A percentile compares a stretch with the other conserved stretches of the same genome.
Conservation (phyloP, 2,888 invertebrate species). For the Spicauda simplicius region DNA sequence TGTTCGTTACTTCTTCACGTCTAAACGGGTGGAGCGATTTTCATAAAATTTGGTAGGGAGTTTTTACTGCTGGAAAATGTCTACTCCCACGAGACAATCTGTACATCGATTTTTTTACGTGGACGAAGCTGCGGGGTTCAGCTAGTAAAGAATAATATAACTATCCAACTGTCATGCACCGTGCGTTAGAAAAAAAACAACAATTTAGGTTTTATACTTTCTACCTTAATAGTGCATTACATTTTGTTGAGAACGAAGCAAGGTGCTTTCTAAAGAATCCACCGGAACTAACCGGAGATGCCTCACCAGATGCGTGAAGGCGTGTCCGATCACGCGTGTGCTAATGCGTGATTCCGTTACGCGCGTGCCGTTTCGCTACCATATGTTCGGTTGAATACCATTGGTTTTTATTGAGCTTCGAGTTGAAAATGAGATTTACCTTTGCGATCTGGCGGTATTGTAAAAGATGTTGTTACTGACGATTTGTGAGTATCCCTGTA, state of each 20-base stretch:
- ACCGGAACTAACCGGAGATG: constrained; percentile 57
- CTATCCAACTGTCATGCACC: constrained; percentile 17
- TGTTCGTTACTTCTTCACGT: too few relatives aligned
- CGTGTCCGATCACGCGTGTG: constrained; percentile 59
- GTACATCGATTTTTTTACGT: too few relatives aligned
- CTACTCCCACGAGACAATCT: too few relatives aligned
- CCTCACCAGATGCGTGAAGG: constrained; percentile 49
- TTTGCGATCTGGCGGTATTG: too few relatives aligned
- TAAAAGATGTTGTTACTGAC: too few relatives aligned
- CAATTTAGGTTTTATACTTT: constrained; percentile 11
- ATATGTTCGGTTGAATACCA: constrained; percentile 1
- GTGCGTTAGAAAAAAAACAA: neutral
- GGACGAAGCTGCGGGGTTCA: too few relatives aligned
- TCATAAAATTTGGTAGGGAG: too few relatives aligned
- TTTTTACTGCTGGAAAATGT: too few relatives aligned
- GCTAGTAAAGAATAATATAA: too few relatives aligned
- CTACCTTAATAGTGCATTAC: constrained; percentile 35
- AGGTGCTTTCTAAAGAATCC: constrained; percentile 65
- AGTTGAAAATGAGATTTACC: too few relatives aligned
- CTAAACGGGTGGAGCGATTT: too few relatives aligned
- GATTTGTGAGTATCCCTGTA: too few relatives aligned
- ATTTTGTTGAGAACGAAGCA: constrained; percentile 38
- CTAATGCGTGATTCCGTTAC: constrained; percentile 68
- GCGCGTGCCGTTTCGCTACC: constrained; percentile 57
- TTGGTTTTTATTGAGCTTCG: constrained; percentile 2